Conservation (phyloP, 2,113 vertebrate genomes). For the Dasyornis broadbenti region DNA sequence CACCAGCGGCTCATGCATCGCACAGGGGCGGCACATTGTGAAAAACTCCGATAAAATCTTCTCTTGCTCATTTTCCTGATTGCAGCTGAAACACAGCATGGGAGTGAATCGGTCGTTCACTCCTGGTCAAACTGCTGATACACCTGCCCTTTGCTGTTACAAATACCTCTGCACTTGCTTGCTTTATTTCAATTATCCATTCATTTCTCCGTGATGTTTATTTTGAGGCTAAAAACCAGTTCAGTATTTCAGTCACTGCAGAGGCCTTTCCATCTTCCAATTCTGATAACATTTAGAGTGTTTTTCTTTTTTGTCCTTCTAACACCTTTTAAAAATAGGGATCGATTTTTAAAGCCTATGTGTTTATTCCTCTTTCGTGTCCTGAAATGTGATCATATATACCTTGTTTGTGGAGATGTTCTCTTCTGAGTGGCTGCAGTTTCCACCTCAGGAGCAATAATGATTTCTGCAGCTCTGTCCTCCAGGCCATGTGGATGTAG, state of each 20-base stretch:
- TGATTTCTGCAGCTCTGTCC: not conserved
- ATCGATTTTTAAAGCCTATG: not conserved
- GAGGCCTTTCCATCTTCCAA: not conserved
- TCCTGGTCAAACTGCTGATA: not conserved
- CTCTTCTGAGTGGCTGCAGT: not conserved
- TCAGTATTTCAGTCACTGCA: not conserved
- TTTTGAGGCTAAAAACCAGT: not conserved
- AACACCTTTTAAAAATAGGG: slow-evolving; percentile 3
- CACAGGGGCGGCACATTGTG: not conserved
- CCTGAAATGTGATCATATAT: not conserved
- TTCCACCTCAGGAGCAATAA: not conserved
- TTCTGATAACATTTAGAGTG: not conserved
- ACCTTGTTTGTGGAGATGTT: not conserved
- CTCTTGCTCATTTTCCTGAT: not conserved
- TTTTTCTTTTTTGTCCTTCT: not conserved
- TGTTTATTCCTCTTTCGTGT: not conserved
- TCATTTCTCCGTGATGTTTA: not conserved
- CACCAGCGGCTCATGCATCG: not conserved
- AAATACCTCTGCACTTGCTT: not conserved
- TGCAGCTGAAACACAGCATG: not conserved
- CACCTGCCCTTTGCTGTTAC: not conserved
- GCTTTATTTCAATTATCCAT: not conserved
- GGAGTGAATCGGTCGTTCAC: not conserved
- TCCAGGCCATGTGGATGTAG: not conserved
- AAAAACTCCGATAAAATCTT: slow-evolving; percentile 12